These are phyloP conservation scores for Diarsia mendica DNA, from an alignment of 2,888 invertebrate genomes.

Conservation along the genomic window DNA sequence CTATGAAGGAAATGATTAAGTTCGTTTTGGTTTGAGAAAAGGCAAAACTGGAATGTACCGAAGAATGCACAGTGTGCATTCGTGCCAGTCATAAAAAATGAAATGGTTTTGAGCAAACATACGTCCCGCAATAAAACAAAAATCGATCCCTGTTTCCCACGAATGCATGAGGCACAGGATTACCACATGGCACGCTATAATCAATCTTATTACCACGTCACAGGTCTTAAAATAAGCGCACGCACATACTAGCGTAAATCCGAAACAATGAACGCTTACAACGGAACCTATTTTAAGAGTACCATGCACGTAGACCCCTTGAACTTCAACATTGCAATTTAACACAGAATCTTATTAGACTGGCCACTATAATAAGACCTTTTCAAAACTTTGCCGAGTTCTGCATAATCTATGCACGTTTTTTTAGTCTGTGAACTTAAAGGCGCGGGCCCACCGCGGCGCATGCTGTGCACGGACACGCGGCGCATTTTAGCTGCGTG, in stretches of 20 bases:
- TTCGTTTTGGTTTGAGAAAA: too few species aligned
- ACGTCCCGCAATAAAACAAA: constrained; percentile 61
- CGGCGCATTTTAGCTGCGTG: too few species aligned
- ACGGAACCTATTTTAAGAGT: constrained; percentile 64
- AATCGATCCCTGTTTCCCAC: constrained; percentile 68
- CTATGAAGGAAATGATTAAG: too few species aligned
- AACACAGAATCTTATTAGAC: constrained; percentile 39
- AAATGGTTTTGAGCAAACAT: constrained; percentile 60
- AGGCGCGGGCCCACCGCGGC: too few species aligned
- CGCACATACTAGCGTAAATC: constrained; percentile 39
- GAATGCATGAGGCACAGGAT: constrained; percentile 41
- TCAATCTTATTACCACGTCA: constrained; percentile 34
- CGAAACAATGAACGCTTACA: constrained; percentile 66
- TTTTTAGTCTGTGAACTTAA: constrained; percentile 61
- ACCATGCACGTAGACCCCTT: constrained; percentile 58
- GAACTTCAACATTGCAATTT: constrained; percentile 40
- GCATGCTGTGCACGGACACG: too few species aligned
- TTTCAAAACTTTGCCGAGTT: constrained; percentile 56
- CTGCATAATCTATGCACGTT: constrained; percentile 45
- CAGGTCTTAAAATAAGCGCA: constrained; percentile 39
- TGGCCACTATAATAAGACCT: constrained; percentile 52
- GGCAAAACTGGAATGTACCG: too few species aligned
- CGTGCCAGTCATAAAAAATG: constrained; percentile 59
- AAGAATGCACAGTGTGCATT: too few species aligned
- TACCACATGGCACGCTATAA: constrained; percentile 25